phyloP scores from a whole-genome alignment of 2,888 invertebrate species.

The Belgica antarctica region DNA sequence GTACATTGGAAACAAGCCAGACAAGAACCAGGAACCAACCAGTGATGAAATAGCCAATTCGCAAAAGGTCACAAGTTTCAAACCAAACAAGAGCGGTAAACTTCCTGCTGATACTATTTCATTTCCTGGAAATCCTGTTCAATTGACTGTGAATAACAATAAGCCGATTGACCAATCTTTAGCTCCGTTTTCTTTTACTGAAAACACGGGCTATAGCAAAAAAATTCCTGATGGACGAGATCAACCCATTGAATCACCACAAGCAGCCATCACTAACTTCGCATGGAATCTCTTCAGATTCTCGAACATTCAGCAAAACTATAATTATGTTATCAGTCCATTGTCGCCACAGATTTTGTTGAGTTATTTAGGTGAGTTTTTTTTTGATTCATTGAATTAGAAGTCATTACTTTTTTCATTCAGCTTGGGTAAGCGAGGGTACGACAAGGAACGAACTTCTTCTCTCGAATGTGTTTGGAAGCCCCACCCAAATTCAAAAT shows the following conservation, averaged over 20 bases:
- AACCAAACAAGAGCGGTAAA: not conserved
- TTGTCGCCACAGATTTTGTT: constrained; percentile 35
- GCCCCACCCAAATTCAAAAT: not conserved
- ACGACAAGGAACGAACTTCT: constrained; percentile 25
- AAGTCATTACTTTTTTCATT: no score
- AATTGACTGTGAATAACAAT: not conserved
- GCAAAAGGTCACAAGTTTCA: not conserved
- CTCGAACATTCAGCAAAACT: not conserved
- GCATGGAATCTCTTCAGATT: constrained; percentile 25
- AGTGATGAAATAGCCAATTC: not conserved
- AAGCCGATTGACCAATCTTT: not conserved
- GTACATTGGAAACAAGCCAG: no score
- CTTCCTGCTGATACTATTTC: not conserved
- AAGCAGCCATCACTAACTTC: not conserved
- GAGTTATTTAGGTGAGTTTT: constrained; percentile 39
- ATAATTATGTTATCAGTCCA: constrained; percentile 12
- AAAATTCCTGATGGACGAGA: not conserved
- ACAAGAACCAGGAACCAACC: not conserved
- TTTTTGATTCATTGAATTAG: no score
- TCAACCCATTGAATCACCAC: not conserved
- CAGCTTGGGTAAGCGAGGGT: not conserved
- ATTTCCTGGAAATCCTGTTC: not conserved
- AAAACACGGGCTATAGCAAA: not conserved
- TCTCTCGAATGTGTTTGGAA: not conserved
- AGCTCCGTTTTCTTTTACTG: no score